Percentiles rank a stretch among this genome's conserved stretches.
Evolutionary conservation across 2,113 vertebrate species (phyloP).

Genomic region (Leiothrix lutea): DNA sequence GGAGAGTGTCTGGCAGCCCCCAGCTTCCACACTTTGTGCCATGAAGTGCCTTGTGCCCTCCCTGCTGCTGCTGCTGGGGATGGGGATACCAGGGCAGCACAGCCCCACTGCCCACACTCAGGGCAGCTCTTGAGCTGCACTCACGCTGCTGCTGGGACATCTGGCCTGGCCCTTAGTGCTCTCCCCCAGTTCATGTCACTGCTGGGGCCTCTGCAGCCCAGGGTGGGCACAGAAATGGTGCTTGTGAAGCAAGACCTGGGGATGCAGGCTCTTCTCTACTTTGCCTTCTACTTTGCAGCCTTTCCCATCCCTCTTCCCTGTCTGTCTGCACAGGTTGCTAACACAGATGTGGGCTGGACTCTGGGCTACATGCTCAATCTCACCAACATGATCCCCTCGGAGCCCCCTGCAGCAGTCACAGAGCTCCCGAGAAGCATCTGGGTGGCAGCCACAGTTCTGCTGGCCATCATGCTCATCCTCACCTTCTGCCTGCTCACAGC

Average conservation of each 20-base stretch:
- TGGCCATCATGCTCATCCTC: slow-evolving; percentile 38
- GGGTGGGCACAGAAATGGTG: not conserved
- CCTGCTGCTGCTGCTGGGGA: not conserved
- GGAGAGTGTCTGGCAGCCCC: rapidly evolving
- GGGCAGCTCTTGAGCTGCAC: not conserved
- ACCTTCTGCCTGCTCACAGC: slow-evolving; percentile 4
- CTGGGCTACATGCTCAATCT: slow-evolving; percentile 86
- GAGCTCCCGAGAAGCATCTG: slow-evolving; percentile 66
- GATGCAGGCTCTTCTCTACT: not conserved
- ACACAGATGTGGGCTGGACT: slow-evolving; percentile 80
- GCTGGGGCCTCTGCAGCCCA: not conserved
- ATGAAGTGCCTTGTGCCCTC: not conserved
- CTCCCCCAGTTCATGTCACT: not conserved
- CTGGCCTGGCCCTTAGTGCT: not conserved
- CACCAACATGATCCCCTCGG: slow-evolving; percentile 79
- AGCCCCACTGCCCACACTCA: rapidly evolving
- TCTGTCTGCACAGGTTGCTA: slow-evolving; percentile 66
- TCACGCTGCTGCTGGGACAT: not conserved
- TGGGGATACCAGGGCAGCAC: rapidly evolving
- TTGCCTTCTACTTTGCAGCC: not conserved
- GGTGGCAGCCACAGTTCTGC: slow-evolving; percentile 67
- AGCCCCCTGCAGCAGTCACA: slow-evolving; percentile 47
- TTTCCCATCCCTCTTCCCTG: not conserved
- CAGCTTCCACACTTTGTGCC: not conserved
- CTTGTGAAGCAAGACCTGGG: not conserved